These are phyloP conservation scores for Coelinius sp. DNA, from an alignment of 2,888 invertebrate genomes.

Conservation along the genomic window DNA sequence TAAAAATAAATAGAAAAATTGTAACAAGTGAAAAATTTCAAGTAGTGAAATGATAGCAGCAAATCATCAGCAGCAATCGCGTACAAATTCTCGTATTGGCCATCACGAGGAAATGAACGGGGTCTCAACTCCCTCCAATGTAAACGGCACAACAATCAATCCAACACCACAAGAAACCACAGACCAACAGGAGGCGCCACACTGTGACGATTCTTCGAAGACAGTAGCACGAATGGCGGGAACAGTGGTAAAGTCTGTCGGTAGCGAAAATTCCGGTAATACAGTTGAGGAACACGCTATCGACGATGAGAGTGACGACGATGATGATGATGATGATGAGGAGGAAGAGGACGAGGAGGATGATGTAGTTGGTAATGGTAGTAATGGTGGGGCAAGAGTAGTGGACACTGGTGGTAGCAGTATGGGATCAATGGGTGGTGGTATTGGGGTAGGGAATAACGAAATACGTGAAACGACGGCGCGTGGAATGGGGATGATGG, in stretches of 20 bases:
- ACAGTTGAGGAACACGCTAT: slow-evolving; percentile 47
- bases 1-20: not conserved
- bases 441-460: slow-evolving; percentile 52
- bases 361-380: slow-evolving; percentile 41
- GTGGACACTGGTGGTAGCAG: slow-evolving; percentile 31
- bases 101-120: slow-evolving; percentile 56
- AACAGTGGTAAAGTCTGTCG: slow-evolving; percentile 54
- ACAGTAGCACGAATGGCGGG: slow-evolving; percentile 42
- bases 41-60: slow-evolving; percentile 26
- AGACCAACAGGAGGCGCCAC: slow-evolving; percentile 69
- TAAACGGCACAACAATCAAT: slow-evolving; percentile 69
- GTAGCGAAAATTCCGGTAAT: slow-evolving; percentile 54
- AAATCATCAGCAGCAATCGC: slow-evolving; percentile 53
- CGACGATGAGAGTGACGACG: slow-evolving; percentile 52
- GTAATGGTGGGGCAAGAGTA: slow-evolving; percentile 42
- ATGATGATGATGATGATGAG: slow-evolving; percentile 52
- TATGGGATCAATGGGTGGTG: slow-evolving; percentile 47
- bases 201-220: slow-evolving; percentile 67
- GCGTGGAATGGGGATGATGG: slow-evolving; percentile 57
- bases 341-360: slow-evolving; percentile 52
- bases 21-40: not conserved
- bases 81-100: slow-evolving; percentile 58
- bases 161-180: slow-evolving; percentile 48
- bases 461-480: slow-evolving; percentile 58
- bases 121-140: slow-evolving; percentile 59